Percentiles rank a stretch among this genome's conserved stretches.
These are phyloP conservation scores for Drosophila testacea DNA, from an alignment of 2,888 invertebrate genomes.

Conservation along the genomic window DNA sequence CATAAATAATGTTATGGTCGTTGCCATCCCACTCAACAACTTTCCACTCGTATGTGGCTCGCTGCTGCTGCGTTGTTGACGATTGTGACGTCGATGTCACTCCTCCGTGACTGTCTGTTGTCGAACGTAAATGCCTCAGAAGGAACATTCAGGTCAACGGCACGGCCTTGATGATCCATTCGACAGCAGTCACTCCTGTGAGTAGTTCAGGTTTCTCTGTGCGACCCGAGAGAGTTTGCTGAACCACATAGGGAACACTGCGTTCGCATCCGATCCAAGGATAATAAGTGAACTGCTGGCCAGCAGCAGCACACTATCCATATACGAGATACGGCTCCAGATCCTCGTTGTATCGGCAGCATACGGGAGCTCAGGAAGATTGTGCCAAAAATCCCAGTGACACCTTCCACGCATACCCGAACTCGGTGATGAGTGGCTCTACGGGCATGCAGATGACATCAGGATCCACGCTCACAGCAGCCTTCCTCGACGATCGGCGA, in stretches of 20 bases:
- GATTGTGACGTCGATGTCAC: slow-evolving; percentile 9
- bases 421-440: slow-evolving; percentile 16
- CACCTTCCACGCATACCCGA: slow-evolving; percentile 46
- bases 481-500: slow-evolving; percentile 10
- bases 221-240: no score
- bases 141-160: accelerated
- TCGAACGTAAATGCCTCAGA: no score
- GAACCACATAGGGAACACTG: no score
- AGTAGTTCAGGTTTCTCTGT: no score
- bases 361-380: slow-evolving; percentile 24
- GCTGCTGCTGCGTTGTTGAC: slow-evolving; percentile 18
- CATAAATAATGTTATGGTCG: slow-evolving; percentile 36
- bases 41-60: slow-evolving; percentile 27
- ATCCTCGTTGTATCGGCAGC: slow-evolving; percentile 20
- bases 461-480: slow-evolving; percentile 21
- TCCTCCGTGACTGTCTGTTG: no score
- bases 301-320: slow-evolving; percentile 34
- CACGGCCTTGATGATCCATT: no score
- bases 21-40: slow-evolving; percentile 31
- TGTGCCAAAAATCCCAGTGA: slow-evolving; percentile 34
- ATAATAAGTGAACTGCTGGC: no score
- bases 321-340: slow-evolving; percentile 34
- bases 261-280: no score
- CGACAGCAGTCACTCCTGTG: no score
- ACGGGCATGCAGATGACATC: slow-evolving; percentile 24